Evolutionary conservation across 2,888 invertebrate species (phyloP).

Genomic region (Stenotaenia linearis): DNA sequence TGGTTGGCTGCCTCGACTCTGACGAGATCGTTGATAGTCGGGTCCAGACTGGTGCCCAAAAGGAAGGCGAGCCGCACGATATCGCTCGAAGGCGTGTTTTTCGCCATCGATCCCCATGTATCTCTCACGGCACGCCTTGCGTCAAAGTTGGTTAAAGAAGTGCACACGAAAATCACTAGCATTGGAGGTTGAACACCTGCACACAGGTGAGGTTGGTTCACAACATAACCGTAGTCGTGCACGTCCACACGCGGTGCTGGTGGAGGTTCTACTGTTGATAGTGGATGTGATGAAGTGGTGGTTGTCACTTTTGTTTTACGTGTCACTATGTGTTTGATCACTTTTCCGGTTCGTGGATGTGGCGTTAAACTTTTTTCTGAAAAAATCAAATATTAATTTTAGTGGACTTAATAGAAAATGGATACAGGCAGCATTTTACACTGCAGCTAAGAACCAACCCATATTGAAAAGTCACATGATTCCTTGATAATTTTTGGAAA

Average conservation of each 20-base stretch:
- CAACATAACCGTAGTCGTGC: constrained; percentile 33
- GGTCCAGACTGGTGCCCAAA: constrained; percentile 34
- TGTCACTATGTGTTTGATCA: neutral
- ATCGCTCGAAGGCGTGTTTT: constrained; percentile 41
- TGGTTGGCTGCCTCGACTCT: constrained; percentile 37
- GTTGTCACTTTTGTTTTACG: neutral
- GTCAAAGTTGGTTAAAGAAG: constrained; percentile 22
- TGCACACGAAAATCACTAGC: constrained; percentile 29
- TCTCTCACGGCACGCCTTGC: constrained; percentile 41
- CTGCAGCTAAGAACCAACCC: no score
- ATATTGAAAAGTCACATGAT: no score
- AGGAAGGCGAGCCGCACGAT: constrained; percentile 36
- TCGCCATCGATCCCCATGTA: constrained; percentile 41
- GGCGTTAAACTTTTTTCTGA: neutral
- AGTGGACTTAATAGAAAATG: no score
- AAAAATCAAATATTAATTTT: neutral
- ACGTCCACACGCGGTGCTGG: constrained; percentile 29
- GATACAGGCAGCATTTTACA: no score
- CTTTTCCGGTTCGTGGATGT: constrained; percentile 5
- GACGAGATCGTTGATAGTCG: constrained; percentile 32
- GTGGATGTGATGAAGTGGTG: neutral
- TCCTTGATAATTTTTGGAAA: no score
- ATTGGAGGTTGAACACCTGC: neutral
- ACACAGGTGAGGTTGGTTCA: constrained; percentile 20
- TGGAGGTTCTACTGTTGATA: constrained; percentile 24